These are phyloP conservation scores for Benthosema pterotum DNA, from an alignment of 2,797 vertebrate species.

Conservation along the genomic window DNA sequence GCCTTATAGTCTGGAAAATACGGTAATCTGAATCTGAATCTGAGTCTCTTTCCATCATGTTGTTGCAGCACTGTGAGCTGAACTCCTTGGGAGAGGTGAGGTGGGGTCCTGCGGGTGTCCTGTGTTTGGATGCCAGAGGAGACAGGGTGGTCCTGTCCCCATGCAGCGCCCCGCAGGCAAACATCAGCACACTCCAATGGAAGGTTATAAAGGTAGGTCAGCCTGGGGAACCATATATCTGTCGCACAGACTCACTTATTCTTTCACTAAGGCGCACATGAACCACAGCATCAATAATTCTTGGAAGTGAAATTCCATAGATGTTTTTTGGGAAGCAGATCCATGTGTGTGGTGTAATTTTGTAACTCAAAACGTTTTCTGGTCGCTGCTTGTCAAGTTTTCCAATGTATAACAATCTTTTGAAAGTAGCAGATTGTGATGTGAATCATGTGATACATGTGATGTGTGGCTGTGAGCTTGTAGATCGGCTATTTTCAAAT, in stretches of 20 bases:
- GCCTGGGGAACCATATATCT: slow-evolving; percentile 8
- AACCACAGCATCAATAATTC: background rate
- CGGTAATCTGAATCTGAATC: too few relatives aligned
- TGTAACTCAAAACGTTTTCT: too few relatives aligned
- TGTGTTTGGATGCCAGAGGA: slow-evolving; percentile 80
- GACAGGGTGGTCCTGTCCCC: slow-evolving; percentile 79
- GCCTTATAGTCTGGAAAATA: too few relatives aligned
- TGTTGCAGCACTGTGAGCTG: slow-evolving; percentile 82
- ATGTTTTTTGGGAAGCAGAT: too few relatives aligned
- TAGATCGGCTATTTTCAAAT: too few relatives aligned
- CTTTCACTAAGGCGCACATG: background rate
- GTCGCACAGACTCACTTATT: background rate
- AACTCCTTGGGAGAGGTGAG: slow-evolving; percentile 79
- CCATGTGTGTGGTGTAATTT: too few relatives aligned
- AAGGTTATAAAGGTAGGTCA: slow-evolving; percentile 87
- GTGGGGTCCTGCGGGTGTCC: slow-evolving; percentile 61
- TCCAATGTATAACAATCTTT: too few relatives aligned
- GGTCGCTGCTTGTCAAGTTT: background rate
- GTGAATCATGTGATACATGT: too few relatives aligned
- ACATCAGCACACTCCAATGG: slow-evolving; percentile 77
- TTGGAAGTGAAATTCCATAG: too few relatives aligned
- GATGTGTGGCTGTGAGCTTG: too few relatives aligned
- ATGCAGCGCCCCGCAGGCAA: slow-evolving; percentile 66
- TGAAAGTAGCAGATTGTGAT: too few relatives aligned
- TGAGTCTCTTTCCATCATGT: slow-evolving; percentile 15